Evolutionary conservation across 2,113 vertebrate species (phyloP).

Genomic region (Jaculus jaculus): DNA sequence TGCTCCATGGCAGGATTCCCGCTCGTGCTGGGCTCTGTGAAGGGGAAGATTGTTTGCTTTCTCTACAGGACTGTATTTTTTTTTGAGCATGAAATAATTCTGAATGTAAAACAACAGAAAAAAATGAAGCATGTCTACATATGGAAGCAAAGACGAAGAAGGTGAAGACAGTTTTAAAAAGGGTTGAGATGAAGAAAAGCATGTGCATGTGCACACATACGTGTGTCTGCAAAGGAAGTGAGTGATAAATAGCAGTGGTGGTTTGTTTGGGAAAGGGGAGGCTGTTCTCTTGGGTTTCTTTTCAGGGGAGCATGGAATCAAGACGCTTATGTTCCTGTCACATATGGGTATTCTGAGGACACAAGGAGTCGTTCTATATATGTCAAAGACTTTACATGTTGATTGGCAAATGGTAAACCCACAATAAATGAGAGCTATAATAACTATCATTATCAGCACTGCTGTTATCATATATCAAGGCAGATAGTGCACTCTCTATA

Average conservation of each 20-base stretch:
- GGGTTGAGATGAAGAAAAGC: constrained; percentile 55
- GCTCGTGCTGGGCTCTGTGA: constrained; percentile 79
- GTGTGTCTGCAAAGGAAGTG: constrained; percentile 58
- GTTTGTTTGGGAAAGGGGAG: neutral
- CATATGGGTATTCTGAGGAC: constrained; percentile 15
- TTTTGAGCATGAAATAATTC: constrained; percentile 82
- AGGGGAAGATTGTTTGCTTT: constrained; percentile 54
- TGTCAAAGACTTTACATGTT: neutral
- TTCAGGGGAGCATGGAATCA: neutral
- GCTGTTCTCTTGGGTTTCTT: constrained; percentile 10
- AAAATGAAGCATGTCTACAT: constrained; percentile 81
- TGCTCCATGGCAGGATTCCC: constrained; percentile 84
- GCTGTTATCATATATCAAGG: constrained; percentile 20
- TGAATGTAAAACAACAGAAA: constrained; percentile 84
- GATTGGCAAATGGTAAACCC: constrained; percentile 41
- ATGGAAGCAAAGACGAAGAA: constrained; percentile 75
- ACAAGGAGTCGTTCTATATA: neutral
- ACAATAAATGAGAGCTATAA: constrained; percentile 32
- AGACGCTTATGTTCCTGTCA: neutral
- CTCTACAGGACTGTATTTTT: constrained; percentile 82
- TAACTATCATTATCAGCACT: constrained; percentile 40
- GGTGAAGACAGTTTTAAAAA: constrained; percentile 71
- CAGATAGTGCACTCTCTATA: neutral
- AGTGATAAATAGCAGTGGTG: neutral
- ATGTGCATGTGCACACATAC: constrained; percentile 46